A percentile compares a stretch with the other conserved stretches of the same genome.
These are phyloP conservation scores for Lontra canadensis DNA, from an alignment of 2,113 vertebrate genomes.

Conservation along the genomic window DNA sequence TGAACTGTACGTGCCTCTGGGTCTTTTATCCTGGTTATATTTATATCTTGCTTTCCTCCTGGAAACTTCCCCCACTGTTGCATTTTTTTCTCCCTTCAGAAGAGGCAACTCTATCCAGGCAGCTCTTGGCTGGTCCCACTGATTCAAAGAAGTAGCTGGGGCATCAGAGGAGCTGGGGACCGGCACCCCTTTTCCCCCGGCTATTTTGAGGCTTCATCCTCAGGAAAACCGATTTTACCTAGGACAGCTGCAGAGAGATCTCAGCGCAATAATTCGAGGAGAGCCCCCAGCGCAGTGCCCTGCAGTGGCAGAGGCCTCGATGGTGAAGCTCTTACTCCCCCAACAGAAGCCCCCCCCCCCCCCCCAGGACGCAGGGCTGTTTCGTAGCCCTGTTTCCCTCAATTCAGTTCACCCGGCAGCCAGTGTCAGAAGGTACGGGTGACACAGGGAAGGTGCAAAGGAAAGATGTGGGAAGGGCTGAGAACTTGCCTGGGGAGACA, in stretches of 20 bases:
- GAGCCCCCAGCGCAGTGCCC: neutral
- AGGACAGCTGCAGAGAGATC: neutral
- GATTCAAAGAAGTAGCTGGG: neutral
- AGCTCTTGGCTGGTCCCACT: neutral
- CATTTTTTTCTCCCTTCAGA: neutral
- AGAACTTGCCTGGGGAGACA: neutral
- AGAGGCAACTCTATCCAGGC: neutral
- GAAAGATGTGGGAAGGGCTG: neutral
- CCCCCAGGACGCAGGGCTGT: neutral
- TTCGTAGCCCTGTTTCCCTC: neutral
- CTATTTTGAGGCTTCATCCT: neutral
- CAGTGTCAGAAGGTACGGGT: neutral
- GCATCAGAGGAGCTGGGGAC: neutral
- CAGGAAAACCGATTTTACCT: neutral
- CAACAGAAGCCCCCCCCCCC: neutral
- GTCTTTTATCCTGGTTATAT: neutral
- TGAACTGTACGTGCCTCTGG: neutral
- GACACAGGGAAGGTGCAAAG: neutral
- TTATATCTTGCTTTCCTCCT: slow-evolving; percentile 20
- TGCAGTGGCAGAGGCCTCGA: neutral
- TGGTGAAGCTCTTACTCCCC: neutral
- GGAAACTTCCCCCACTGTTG: neutral
- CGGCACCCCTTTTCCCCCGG: too few species aligned
- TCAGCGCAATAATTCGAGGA: neutral
- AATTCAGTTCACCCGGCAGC: neutral